Base-by-base conservation (phyloP, 2,113 vertebrate genomes). In the Abramis brama region DNA sequence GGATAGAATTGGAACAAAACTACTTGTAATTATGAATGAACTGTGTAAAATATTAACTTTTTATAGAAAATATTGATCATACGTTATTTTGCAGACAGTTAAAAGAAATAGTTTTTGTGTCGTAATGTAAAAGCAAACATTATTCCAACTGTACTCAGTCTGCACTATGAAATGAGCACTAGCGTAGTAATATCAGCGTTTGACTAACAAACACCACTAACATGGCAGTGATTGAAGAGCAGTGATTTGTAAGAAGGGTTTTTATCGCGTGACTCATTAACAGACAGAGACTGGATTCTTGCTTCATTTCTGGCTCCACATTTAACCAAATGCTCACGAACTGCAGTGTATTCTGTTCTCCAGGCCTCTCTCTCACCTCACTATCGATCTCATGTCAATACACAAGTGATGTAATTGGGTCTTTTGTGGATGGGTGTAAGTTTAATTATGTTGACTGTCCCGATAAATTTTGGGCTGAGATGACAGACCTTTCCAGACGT, bases 381-480 rank as follows among this genome's bases (percentile, higher is more conserved):
- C 62, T 91, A 92, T 92, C 89, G 92, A 94, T 93, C 86, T 84
- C 52, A 85, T 91, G 89, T 87, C 90, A 87, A 92, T 90, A 88
- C 86, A 86, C 84, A 87, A 68, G 76, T 64, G 17, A 30, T 75
- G 90, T 92, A 93, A 94, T 86, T 91, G 90, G 91, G 87, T 91
- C 87, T 90, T 90, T 92, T 93, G 91, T 90, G 89, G 90, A 91
- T 91, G 90, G 88, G 86, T 90, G 88, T 91, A 90, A 45, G 85
- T 93, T 92, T 92, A 93, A 93, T 93, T 89, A 92, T 83, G 86
- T 88, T 88, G 90, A 89, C 81, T 89, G 79, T 89, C 81, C 82
- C 59, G 33, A 78, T 87, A 80, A 82, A 92, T 91, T 82, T 68
- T 4, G 7, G 17, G 82, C 19, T 10, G 55, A 43, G 74, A 21